Evolutionary conservation across 2,888 invertebrate species (phyloP), one percentile per base, ranked within the genome.

Genomic region (Tetranychus truncatus): DNA sequence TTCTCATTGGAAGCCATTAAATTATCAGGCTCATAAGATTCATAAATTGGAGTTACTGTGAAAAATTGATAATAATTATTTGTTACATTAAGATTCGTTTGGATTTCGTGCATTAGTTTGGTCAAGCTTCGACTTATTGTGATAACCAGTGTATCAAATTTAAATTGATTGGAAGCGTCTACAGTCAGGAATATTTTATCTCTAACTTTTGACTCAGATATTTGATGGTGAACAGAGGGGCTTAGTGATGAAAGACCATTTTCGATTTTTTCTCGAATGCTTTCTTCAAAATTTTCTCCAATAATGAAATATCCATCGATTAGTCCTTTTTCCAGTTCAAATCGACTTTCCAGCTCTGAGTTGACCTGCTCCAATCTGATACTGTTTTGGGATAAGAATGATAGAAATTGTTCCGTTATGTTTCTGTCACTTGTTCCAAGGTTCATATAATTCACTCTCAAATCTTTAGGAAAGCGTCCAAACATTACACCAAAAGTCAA

Each of bases 291-390:
- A 69, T 11, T 69, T 69, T 69, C 69, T 20, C 69, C 69, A 8
- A 69, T 69, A 20, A 24, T 69, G 20, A 69, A 69, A 21, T 69
- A 24, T 20, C 69, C 69, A 69, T 69, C 69, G 34, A 69, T 20
- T 5, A 24, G 34, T 18, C 69, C 69, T 6, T 69, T 69, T 21
- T 69, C 69, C 11, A 69, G 20, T 1, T 24, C 11, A 8, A 11
- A 21, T 20, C 69, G 69, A 24, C 21, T 24, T 24, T 20, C 11
- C 11, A 69, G 20, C 3, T 20, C 69, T 20, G 69, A 69, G 20
- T 24, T 20, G 20, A 24, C 34, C 20, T 11, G 34, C 6, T 24
- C 20, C n/a, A 69, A 21, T 8, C 7, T 69, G 20, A 69, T 24
- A 24, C 20, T 69, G 11, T 69, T 20, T 24, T 21, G 21, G 4